These are phyloP conservation scores for Bembecia ichneumoniformis DNA, from an alignment of 2,888 invertebrate species.

Conservation along the genomic window DNA sequence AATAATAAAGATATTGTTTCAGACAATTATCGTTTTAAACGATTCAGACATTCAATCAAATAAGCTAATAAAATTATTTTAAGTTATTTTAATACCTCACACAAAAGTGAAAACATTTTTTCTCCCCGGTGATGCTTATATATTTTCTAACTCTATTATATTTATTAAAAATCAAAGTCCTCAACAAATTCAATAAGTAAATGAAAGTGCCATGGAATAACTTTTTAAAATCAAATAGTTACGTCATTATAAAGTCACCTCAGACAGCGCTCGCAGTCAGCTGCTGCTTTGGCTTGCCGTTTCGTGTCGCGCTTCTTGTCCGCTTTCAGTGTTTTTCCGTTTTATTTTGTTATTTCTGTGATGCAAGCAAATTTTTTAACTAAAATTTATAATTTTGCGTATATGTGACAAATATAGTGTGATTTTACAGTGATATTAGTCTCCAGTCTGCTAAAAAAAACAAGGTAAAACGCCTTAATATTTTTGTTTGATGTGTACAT, in stretches of 20 bases:
- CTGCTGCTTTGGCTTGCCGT: constrained; percentile 79
- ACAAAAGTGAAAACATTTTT: too few relatives aligned
- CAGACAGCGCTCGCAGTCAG: constrained; percentile 68
- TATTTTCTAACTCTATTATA: too few relatives aligned
- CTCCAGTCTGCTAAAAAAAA: constrained; percentile 45
- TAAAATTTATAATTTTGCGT: constrained; percentile 53
- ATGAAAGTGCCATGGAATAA: too few relatives aligned
- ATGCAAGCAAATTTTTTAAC: constrained; percentile 67
- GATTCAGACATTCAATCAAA: too few relatives aligned
- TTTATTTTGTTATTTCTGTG: constrained; percentile 73
- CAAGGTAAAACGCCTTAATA: constrained; percentile 70
- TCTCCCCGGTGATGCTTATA: too few relatives aligned
- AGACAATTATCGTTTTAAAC: too few relatives aligned
- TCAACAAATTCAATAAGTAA: too few relatives aligned
- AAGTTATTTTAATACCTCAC: too few relatives aligned
- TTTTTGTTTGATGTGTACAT: constrained; percentile 71
- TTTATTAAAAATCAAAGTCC: too few relatives aligned
- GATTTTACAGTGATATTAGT: constrained; percentile 52
- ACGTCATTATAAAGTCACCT: constrained; percentile 47
- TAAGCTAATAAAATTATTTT: too few relatives aligned
- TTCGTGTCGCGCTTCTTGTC: constrained; percentile 75
- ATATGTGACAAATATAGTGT: constrained; percentile 57
- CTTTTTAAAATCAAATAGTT: too few relatives aligned
- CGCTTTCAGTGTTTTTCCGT: constrained; percentile 73
- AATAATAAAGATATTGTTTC: too few relatives aligned